Base-by-base conservation (phyloP, 2,797 vertebrate genomes). In the Xiphorhynchus erythropygius region DNA sequence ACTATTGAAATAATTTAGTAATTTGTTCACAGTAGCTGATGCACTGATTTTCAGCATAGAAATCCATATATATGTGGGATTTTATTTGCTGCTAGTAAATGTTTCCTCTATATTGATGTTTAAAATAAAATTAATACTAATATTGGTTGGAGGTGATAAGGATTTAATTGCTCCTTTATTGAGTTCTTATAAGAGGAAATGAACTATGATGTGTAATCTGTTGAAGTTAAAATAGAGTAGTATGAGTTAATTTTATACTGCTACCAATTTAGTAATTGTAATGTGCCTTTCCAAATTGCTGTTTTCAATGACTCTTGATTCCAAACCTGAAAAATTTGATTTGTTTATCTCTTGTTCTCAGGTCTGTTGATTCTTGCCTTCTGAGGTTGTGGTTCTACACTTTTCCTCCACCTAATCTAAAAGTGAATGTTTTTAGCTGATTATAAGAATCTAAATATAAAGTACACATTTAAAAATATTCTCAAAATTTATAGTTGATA, bases 101-200 rank as follows among this genome's bases (percentile, higher is more conserved):
- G 63, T 74, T 94, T 93, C 83, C 47, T 84, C 60, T 82, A 23
- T 46, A 90, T 39, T 84, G 87, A 87, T 44, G 56, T 59, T 71
- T 88, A 88, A 96, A 94, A 93, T 67, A 79, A 92, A 93, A 88
- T 50, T 78, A 92, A 84, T 67, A n/a, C 57, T 88, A 78, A 69
- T 89, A 80, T 78, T 86, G 39, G 55, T 53, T 90, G 68, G 49
- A 86, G 52, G 47, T 59, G 59, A 63, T 93, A 95, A 78, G 7
- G 3, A 74, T 84, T 95, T 71, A 87, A 87, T 90, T 80, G 41
- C 46, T 83, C 17, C n/a, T 79, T 90, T 68, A 84, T 84, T 84
- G 88, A 84, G 65, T 90, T 64, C 44, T 82, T 89, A 30, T n/a
- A 47, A 42, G n/a, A 84, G 87, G 74, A 88, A 90, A 90, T 63